Percentiles rank a stretch among this genome's conserved stretches.
Conservation (phyloP, 2,888 invertebrate species). For the Apocheima hispidaria region DNA sequence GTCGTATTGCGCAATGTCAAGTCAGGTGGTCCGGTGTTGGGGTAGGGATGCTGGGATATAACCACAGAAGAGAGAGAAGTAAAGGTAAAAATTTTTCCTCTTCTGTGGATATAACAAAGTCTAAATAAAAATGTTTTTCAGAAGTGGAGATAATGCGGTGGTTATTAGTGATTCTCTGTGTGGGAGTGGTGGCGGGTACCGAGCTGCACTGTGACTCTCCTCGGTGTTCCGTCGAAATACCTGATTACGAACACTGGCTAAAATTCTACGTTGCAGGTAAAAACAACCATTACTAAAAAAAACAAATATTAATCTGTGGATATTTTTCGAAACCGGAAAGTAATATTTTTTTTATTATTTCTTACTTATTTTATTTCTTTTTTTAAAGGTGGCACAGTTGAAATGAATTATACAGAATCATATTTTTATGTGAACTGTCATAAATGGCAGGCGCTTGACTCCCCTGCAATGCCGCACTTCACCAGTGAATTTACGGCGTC, state of each 20-base stretch:
- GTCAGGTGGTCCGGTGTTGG: too few relatives aligned
- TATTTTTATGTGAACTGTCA: neutral
- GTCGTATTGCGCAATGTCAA: too few relatives aligned
- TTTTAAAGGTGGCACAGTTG: neutral
- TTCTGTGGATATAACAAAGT: too few relatives aligned
- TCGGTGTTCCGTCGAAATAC: neutral
- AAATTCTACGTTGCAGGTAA: neutral
- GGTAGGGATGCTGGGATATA: too few relatives aligned
- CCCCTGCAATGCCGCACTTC: neutral
- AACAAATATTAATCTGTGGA: too few relatives aligned
- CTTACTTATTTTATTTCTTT: neutral
- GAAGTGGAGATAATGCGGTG: neutral
- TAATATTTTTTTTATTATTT: too few relatives aligned
- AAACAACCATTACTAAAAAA: too few relatives aligned
- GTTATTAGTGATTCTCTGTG: neutral
- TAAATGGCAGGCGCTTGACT: constrained; percentile 15
- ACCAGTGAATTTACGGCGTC: neutral
- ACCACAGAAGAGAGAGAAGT: too few relatives aligned
- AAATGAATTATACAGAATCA: neutral
- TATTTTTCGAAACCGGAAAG: too few relatives aligned
- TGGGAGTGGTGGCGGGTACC: neutral
- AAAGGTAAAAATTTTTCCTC: too few relatives aligned
- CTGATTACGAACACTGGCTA: neutral
- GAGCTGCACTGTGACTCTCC: neutral
- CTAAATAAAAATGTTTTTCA: neutral